Base-by-base conservation (phyloP, 53 echinoderm and acorn worm genomes). In the Crossaster papposus region DNA sequence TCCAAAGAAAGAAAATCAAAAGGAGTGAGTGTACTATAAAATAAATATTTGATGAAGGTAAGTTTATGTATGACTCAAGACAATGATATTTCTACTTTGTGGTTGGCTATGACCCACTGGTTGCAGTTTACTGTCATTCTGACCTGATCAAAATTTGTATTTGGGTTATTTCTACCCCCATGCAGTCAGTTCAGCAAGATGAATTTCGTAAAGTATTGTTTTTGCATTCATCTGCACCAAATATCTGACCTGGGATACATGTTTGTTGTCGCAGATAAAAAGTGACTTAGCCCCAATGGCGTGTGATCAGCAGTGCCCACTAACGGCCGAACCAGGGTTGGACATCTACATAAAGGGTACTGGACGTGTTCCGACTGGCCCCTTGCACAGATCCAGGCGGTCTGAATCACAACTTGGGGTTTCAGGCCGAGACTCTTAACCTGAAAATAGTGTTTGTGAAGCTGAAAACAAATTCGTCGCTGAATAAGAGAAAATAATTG, bases 241-340 rank as follows among this genome's bases (percentile, higher is more conserved):
- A 76, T 77, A 76, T 87, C 87, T 87, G 87, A 87, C 87, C 87
- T 76, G 87, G 87, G 87, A 54, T 87, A 87, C 87, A 87, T 87
- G 87, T 87, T 87, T 87, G 64, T 87, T 87, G 87, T 87, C 87
- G 87, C 87, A 87, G 87, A 87, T 87, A 77, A 54, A 87, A 87
- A 87, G 87, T 87, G 87, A 87, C 87, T 87, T 87, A 87, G 87
- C 87, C 87, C 75, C 72, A 76, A 65, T 72, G 76, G 72, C 72
- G 72, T 87, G 87, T 87, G 87, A 75, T 77, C 75, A 87, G 76
- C 87, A 87, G 87, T 87, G 87, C 77, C 87, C 87, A 87, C 87
- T 87, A 23, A 63, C 87, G 64, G 75, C 87, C 36, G 87, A 87
- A 34, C 87, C 87, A 87, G 76, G 75, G 87, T 58, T 87, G 77